Evolutionary conservation across 2,888 invertebrate species (phyloP).

Genomic region (Agrotis clavis): DNA sequence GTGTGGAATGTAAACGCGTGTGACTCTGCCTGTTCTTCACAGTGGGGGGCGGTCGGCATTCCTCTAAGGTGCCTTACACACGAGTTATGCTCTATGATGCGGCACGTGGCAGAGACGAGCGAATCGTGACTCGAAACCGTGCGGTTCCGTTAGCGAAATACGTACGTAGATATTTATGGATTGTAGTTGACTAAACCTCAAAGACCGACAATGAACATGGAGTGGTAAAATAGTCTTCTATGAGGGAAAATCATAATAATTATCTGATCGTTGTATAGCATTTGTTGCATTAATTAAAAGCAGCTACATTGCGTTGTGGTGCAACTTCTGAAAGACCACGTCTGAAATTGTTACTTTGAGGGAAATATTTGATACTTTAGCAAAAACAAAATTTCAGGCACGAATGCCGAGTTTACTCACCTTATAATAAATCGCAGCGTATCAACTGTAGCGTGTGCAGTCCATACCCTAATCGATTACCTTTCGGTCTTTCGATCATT

Average conservation of each 20-base stretch:
- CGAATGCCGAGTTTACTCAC: not conserved
- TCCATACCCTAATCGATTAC: conserved; percentile 75
- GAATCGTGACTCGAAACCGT: conserved; percentile 42
- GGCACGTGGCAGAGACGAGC: conserved; percentile 48
- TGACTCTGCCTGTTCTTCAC: conserved; percentile 54
- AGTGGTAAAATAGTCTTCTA: not conserved
- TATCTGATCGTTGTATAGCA: not conserved
- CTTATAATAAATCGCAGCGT: not conserved
- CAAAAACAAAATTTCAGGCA: not conserved
- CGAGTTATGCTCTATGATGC: conserved; percentile 17
- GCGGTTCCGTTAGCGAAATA: conserved; percentile 39
- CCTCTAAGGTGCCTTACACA: conserved; percentile 51
- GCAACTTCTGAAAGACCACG: not conserved
- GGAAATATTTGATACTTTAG: not conserved
- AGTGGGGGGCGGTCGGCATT: conserved; percentile 62
- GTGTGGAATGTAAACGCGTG: conserved; percentile 58
- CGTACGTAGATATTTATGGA: not conserved
- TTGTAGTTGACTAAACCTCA: not conserved
- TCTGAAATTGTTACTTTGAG: not conserved
- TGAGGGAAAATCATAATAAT: not conserved
- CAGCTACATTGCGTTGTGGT: not conserved
- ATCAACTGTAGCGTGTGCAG: conserved; percentile 21
- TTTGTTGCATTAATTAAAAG: not conserved
- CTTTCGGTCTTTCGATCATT: conserved; percentile 71
- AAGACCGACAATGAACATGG: not conserved